Evolutionary conservation across 2,797 vertebrate genomes (phyloP).

Genomic region (Propithecus perrieri): DNA sequence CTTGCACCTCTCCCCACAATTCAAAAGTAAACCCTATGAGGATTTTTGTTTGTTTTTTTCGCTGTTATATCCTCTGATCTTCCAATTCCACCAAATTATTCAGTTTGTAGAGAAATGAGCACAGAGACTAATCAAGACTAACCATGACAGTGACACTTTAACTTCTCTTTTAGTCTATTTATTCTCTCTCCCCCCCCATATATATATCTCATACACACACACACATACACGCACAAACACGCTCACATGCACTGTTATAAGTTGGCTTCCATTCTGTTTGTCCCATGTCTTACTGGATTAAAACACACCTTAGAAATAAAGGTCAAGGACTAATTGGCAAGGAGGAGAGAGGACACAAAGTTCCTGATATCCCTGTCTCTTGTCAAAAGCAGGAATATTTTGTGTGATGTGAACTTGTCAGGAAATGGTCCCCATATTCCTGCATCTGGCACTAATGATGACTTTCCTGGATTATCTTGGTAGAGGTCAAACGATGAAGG

Average conservation of each 20-base stretch:
- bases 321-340: conserved; percentile 29
- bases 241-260: background rate
- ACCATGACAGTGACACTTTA: background rate
- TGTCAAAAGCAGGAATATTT: conserved; percentile 23
- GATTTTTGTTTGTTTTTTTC: conserved; percentile 6
- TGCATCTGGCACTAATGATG: background rate
- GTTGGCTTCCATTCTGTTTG: background rate
- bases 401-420: background rate
- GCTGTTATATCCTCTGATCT: background rate
- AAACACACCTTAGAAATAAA: conserved; percentile 52
- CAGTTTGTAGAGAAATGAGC: background rate
- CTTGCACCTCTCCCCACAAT: background rate
- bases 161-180: background rate
- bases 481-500: conserved; percentile 21
- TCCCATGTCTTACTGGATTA: background rate
- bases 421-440: conserved; percentile 4
- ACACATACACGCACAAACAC: too few relatives aligned
- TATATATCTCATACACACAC: background rate
- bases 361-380: background rate
- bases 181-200: background rate
- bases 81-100: background rate
- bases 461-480: background rate
- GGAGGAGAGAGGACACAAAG: conserved; percentile 7
- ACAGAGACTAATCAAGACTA: background rate
- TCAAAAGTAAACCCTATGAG: background rate